These are phyloP conservation scores for Lampropteryx suffumata DNA, from an alignment of 2,888 invertebrate species.

Conservation along the genomic window DNA sequence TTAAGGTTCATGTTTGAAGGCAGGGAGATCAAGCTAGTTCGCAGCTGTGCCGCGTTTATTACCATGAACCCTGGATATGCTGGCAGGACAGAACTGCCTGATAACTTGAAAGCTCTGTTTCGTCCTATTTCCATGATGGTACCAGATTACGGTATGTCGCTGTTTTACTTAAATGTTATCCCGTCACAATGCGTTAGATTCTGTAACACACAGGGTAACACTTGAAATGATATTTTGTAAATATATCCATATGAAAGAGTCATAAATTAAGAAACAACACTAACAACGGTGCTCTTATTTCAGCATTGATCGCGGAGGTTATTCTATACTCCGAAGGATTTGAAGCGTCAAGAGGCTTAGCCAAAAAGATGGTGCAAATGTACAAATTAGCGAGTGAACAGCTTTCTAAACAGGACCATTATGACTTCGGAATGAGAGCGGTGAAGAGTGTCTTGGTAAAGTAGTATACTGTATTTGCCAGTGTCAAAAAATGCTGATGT, in stretches of 20 bases:
- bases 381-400: conserved; percentile 96
- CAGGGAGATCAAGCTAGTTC: conserved; percentile 91
- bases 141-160: conserved; percentile 90
- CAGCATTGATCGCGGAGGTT: conserved; percentile 93
- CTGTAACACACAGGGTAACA: no score
- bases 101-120: conserved; percentile 93
- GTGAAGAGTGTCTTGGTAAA: conserved; percentile 93
- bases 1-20: conserved; percentile 94
- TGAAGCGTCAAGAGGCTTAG: conserved; percentile 92
- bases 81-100: conserved; percentile 93
- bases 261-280: neutral
- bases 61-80: conserved; percentile 97
- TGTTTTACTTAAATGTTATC: neutral
- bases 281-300: neutral
- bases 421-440: conserved; percentile 96
- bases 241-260: no score
- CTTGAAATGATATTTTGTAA: no score
- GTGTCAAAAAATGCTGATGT: no score
- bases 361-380: conserved; percentile 96
- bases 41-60: conserved; percentile 92
- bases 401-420: conserved; percentile 95
- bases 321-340: conserved; percentile 97
- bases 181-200: neutral
- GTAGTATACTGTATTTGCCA: neutral
- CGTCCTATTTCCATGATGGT: conserved; percentile 96